These are phyloP conservation scores for Creontiades dilutus DNA, from an alignment of 2,888 invertebrate genomes.

Conservation along the genomic window DNA sequence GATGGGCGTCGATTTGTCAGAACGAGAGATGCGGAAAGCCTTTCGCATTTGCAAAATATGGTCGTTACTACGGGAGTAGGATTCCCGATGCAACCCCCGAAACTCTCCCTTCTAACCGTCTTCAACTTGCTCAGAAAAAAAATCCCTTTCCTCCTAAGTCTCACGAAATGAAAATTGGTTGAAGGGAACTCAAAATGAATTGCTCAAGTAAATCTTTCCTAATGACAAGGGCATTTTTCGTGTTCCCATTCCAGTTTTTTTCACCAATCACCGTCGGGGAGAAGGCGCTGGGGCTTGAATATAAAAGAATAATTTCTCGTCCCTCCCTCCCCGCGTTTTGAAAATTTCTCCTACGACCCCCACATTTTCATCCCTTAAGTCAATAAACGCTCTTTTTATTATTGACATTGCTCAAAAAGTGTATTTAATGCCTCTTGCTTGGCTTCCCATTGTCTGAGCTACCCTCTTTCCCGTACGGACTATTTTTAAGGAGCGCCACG, in stretches of 20 bases:
- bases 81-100: conserved; percentile 4
- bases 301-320: conserved; percentile 66
- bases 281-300: conserved; percentile 54
- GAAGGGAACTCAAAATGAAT: conserved; percentile 64
- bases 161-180: conserved; percentile 71
- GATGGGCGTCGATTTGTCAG: conserved; percentile 72
- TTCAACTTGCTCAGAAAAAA: conserved; percentile 18
- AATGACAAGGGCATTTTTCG: conserved; percentile 73
- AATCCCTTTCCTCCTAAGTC: conserved; percentile 35
- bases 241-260: conserved; percentile 49
- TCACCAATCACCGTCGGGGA: conserved; percentile 53
- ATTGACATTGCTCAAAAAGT: conserved; percentile 59
- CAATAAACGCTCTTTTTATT: conserved; percentile 53
- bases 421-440: conserved; percentile 26
- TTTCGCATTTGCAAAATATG: conserved; percentile 73
- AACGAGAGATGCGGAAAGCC: neutral
- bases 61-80: conserved; percentile 64
- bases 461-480: neutral
- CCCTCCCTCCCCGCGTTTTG: neutral
- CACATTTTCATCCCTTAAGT: conserved; percentile 53
- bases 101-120: neutral
- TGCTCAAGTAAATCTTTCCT: conserved; percentile 75
- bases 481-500: neutral
- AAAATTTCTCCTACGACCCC: neutral
- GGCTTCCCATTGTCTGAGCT: conserved; percentile 54